Conservation (phyloP, 2,113 vertebrate species). For the Cyanoramphus novaezelandiae region DNA sequence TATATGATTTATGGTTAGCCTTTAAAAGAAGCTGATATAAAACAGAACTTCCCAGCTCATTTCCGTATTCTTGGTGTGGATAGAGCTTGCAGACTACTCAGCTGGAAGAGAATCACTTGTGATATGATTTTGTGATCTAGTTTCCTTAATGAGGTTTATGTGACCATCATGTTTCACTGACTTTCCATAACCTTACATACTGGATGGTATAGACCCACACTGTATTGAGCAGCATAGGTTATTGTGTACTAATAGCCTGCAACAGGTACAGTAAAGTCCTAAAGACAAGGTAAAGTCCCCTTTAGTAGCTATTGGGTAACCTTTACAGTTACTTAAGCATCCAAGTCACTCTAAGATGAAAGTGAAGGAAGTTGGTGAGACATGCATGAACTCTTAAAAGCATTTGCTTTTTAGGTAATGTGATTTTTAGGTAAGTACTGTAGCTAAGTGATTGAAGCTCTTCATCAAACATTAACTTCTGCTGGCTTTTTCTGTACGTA, state of each 20-base stretch:
- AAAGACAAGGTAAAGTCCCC: background rate
- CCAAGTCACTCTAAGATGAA: background rate
- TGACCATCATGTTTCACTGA: background rate
- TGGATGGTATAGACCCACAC: background rate
- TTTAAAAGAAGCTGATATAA: background rate
- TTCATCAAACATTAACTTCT: conserved; percentile 37
- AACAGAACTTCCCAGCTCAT: background rate
- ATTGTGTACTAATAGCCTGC: background rate
- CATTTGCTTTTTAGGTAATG: background rate
- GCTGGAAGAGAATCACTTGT: background rate
- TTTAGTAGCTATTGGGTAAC: background rate
- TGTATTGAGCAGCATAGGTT: accelerated
- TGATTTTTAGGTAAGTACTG: background rate
- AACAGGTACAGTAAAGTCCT: background rate
- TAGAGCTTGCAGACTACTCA: background rate
- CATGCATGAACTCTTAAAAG: background rate
- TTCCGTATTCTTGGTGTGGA: background rate
- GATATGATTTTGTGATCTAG: background rate
- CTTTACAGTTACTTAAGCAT: background rate
- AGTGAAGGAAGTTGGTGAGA: background rate
- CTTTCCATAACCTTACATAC: background rate
- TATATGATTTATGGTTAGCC: background rate
- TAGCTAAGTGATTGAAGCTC: background rate
- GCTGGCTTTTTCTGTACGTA: background rate
- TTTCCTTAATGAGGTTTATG: background rate